Evolutionary conservation across 2,113 vertebrate genomes (phyloP).

Genomic region (Myotis lucifugus): DNA sequence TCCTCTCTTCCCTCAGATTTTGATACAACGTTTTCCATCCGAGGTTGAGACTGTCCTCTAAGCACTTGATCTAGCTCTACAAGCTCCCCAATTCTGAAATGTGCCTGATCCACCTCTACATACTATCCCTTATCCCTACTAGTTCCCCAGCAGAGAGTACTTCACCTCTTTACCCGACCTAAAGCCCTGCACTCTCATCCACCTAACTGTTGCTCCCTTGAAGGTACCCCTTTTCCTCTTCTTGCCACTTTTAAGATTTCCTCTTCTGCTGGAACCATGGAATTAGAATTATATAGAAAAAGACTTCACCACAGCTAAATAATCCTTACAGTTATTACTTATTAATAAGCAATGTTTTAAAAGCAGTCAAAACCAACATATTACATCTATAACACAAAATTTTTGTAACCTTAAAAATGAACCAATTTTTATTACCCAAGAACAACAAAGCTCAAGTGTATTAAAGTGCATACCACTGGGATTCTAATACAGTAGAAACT

Average conservation of each 20-base stretch:
- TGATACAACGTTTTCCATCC: neutral
- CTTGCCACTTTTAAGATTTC: neutral
- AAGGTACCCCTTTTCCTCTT: neutral
- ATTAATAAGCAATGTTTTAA: neutral
- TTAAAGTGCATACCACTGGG: neutral
- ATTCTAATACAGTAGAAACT: neutral
- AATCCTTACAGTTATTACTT: neutral
- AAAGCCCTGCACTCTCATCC: neutral
- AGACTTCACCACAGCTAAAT: neutral
- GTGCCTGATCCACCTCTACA: neutral
- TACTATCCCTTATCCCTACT: neutral
- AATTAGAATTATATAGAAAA: neutral
- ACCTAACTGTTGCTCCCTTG: neutral
- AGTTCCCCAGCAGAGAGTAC: neutral
- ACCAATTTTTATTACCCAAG: neutral
- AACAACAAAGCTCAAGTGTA: neutral
- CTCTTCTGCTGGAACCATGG: neutral
- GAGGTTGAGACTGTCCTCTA: neutral
- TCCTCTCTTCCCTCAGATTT: neutral
- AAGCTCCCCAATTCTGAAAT: neutral
- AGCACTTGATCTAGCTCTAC: neutral
- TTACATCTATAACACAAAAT: conserved; percentile 4
- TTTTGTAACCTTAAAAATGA: conserved; percentile 43
- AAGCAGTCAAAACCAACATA: conserved; percentile 11
- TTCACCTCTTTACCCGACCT: neutral